These are phyloP conservation scores for Lycopodina hypogea DNA, from an alignment of 37 sponge, comb jelly and placozoan genomes.

Conservation along the genomic window DNA sequence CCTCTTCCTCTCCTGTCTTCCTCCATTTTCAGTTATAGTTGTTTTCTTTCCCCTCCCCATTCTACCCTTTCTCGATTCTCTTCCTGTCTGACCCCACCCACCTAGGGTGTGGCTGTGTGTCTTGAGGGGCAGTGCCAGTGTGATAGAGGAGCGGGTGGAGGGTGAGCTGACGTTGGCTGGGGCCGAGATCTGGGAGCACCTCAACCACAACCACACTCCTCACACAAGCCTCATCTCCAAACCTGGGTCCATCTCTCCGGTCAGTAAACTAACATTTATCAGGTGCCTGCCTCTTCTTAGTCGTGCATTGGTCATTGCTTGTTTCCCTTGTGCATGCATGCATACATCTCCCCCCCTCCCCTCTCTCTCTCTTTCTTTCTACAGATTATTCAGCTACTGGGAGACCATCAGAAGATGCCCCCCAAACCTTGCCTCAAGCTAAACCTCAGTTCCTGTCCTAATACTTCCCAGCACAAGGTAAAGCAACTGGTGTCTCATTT, in stretches of 20 bases:
- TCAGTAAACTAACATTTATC: constrained; percentile 5
- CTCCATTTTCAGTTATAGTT: neutral
- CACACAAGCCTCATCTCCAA: constrained; percentile 36
- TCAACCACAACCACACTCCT: constrained; percentile 44
- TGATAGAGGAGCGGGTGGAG: constrained; percentile 11
- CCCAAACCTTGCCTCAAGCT: constrained; percentile 32
- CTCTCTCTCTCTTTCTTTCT: neutral
- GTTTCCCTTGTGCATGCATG: neutral
- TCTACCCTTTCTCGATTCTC: neutral
- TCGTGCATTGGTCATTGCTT: no score
- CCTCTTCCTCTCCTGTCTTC: neutral
- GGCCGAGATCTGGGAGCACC: constrained; percentile 53
- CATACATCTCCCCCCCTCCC: no score
- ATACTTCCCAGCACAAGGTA: neutral
- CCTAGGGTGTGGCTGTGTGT: constrained; percentile 47
- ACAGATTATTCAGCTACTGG: constrained; percentile 22
- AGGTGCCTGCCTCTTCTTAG: neutral
- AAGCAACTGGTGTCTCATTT: neutral
- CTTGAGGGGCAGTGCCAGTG: neutral
- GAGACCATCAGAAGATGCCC: neutral
- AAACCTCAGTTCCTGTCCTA: constrained; percentile 16
- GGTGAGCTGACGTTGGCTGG: constrained; percentile 31
- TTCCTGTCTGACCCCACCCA: neutral
- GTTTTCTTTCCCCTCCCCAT: neutral
- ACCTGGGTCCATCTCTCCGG: constrained; percentile 48